phyloP scores from a whole-genome alignment of 1,140 invertebrate genomes.

The Patella vulgata region DNA sequence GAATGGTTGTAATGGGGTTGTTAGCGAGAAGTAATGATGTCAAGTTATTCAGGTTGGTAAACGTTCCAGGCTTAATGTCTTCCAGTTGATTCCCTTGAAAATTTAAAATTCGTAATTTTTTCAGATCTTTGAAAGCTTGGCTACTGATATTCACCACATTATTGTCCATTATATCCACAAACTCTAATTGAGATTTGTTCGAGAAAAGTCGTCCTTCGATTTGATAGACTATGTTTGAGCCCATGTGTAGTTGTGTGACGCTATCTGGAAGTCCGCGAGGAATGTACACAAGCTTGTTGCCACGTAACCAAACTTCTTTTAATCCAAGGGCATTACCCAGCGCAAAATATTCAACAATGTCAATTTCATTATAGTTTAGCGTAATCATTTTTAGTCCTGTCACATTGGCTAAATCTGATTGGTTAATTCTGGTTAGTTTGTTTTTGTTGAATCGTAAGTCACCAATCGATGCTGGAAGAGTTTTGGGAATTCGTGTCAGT shows the following conservation, averaged over 20 bases:
- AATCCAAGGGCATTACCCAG: constrained; percentile 84
- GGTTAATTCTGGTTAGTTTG: constrained; percentile 76
- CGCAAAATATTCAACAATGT: constrained; percentile 84
- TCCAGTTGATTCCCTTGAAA: constrained; percentile 48
- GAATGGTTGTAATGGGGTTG: constrained; percentile 65
- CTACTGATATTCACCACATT: constrained; percentile 73
- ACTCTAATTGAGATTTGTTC: constrained; percentile 40
- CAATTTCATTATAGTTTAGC: constrained; percentile 81
- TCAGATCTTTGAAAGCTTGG: constrained; percentile 77
- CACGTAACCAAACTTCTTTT: constrained; percentile 72
- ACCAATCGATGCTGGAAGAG: constrained; percentile 84
- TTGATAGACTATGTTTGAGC: constrained; percentile 53
- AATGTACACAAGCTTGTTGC: constrained; percentile 70
- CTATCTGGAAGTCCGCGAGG: constrained; percentile 73
- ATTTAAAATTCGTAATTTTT: constrained; percentile 76
- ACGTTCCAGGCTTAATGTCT: constrained; percentile 37
- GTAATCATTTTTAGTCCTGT: constrained; percentile 83
- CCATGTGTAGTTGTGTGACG: constrained; percentile 47
- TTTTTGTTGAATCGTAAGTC: constrained; percentile 83
- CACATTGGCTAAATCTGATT: constrained; percentile 89
- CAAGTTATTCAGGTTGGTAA: constrained; percentile 63
- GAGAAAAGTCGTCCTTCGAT: constrained; percentile 52
- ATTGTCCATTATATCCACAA: constrained; percentile 73
- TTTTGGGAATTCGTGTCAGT: constrained; percentile 81
- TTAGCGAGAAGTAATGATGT: constrained; percentile 68